Percentiles rank a stretch among this genome's conserved stretches.
These are phyloP conservation scores for Nestor notabilis DNA, from an alignment of 2,113 vertebrate species.

Conservation along the genomic window DNA sequence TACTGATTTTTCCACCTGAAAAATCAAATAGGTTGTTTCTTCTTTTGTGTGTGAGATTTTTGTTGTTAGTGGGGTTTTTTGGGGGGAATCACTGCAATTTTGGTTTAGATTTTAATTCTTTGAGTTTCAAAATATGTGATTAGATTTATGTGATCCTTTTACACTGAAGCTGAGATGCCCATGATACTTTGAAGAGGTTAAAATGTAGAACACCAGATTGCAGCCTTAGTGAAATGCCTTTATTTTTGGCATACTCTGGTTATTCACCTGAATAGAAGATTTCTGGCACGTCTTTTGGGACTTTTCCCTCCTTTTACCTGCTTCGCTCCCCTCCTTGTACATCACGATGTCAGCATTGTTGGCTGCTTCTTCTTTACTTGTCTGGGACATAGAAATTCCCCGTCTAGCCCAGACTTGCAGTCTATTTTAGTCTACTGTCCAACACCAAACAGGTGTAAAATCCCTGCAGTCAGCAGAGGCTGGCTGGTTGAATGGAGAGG, in stretches of 20 bases:
- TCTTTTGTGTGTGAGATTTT: background rate
- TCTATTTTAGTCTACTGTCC: background rate
- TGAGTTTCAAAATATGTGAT: background rate
- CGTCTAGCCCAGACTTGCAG: background rate
- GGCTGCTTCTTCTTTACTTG: background rate
- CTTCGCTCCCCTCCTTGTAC: background rate
- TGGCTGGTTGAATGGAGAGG: background rate
- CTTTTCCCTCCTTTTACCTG: background rate
- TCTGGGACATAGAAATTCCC: background rate
- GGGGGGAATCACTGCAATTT: background rate
- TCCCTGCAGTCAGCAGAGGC: background rate
- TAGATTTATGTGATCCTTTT: background rate
- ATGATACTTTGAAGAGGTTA: background rate
- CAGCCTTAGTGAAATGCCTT: background rate
- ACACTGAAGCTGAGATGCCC: background rate
- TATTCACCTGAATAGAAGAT: background rate
- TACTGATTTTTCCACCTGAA: background rate
- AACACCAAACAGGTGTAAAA: background rate
- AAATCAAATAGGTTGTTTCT: background rate
- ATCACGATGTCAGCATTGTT: background rate
- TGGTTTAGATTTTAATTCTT: background rate
- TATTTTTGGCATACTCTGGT: background rate
- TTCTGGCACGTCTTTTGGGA: rapidly evolving
- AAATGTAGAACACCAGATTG: background rate
- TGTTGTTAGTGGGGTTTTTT: background rate